Evolutionary conservation across 64 coral and sea anemone genomes (phyloP).

Genomic region (Porites australiensis): DNA sequence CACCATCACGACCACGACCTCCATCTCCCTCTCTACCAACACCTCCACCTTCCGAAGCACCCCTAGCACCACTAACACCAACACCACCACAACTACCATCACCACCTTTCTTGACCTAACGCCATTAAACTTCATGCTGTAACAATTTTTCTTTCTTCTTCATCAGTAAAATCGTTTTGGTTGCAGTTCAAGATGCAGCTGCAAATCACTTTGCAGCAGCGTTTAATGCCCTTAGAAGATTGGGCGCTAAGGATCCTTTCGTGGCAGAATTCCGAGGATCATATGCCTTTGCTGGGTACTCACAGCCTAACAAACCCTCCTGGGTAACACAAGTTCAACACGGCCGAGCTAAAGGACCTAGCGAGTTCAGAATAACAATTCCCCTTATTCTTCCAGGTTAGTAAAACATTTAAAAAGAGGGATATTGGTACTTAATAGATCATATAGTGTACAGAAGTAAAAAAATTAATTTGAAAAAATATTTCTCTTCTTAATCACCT

Average conservation of each 20-base stretch:
- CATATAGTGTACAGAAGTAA: too few species aligned
- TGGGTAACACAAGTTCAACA: constrained; percentile 19
- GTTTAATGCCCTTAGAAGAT: constrained; percentile 1
- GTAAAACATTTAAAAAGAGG: not conserved
- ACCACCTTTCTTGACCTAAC: too few species aligned
- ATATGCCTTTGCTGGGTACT: constrained; percentile 12
- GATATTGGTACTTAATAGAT: too few species aligned
- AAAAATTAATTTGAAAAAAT: too few species aligned
- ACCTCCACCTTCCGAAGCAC: too few species aligned
- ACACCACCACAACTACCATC: too few species aligned
- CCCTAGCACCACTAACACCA: too few species aligned
- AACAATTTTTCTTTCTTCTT: not conserved
- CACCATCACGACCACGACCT: too few species aligned
- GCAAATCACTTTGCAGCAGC: not conserved
- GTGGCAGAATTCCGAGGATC: constrained; percentile 3
- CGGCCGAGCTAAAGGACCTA: constrained; percentile 20
- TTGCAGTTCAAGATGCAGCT: constrained; percentile 49
- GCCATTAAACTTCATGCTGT: too few species aligned
- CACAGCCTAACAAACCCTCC: constrained; percentile 19
- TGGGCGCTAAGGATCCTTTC: constrained; percentile 1
- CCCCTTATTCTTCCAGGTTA: not conserved
- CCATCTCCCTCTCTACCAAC: too few species aligned
- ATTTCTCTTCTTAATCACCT: too few species aligned
- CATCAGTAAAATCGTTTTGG: constrained; percentile 41
- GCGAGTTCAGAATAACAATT: constrained; percentile 6